Evolutionary conservation across 1,140 invertebrate species (phyloP).

Genomic region (Ericerus pela): DNA sequence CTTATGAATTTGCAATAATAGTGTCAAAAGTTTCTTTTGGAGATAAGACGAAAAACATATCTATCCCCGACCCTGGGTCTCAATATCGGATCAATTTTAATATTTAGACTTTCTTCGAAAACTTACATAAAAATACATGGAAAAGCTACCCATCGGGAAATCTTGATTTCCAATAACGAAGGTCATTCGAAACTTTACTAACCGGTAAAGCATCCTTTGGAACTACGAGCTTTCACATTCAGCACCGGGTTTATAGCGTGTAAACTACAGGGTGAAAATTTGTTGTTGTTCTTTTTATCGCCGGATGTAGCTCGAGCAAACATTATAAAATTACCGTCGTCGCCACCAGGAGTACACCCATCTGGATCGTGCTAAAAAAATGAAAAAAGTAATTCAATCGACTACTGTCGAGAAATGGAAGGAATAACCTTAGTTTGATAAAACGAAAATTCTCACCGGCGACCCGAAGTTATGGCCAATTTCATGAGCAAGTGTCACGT

Average conservation of each 20-base stretch:
- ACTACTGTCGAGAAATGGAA: too few species aligned
- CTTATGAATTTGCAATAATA: too few species aligned
- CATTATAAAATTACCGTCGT: conserved; percentile 97
- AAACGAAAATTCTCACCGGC: conserved; percentile 45
- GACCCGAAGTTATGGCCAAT: conserved; percentile 99
- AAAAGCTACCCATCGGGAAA: neutral
- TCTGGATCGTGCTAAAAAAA: conserved; percentile 79
- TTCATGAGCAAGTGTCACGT: conserved; percentile 96
- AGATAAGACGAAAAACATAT: too few species aligned
- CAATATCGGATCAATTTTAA: too few species aligned
- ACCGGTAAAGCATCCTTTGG: conserved; percentile 71
- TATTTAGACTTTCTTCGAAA: too few species aligned
- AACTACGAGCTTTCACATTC: conserved; percentile 75
- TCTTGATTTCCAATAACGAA: neutral
- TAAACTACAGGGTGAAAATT: conserved; percentile 48
- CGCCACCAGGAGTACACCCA: conserved; percentile 74
- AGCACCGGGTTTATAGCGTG: conserved; percentile 89
- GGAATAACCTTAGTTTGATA: neutral
- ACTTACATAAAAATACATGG: neutral
- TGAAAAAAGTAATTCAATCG: neutral
- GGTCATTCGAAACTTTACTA: neutral
- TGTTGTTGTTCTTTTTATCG: conserved; percentile 90
- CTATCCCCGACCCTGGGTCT: too few species aligned
- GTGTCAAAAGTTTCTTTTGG: too few species aligned
- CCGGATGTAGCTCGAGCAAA: conserved; percentile 90